phyloP scores from a whole-genome alignment of 2,113 vertebrate species.

The Syngnathoides biaculeatus region DNA sequence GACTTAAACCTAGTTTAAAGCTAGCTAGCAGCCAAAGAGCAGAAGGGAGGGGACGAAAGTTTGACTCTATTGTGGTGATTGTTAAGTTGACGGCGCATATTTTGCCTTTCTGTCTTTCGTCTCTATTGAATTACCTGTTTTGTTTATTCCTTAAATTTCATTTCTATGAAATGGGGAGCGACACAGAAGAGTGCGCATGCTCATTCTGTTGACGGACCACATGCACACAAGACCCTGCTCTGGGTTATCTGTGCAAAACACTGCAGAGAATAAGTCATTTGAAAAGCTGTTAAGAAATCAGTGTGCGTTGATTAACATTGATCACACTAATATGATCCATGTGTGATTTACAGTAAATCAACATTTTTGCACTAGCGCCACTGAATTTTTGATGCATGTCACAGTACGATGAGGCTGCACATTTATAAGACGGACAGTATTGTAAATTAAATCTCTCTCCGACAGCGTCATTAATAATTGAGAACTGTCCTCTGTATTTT shows the following conservation, averaged over 20 bases:
- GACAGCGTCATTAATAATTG: too few relatives aligned
- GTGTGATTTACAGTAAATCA: neutral
- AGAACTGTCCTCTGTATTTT: neutral
- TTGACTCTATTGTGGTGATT: too few relatives aligned
- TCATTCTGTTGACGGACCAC: neutral
- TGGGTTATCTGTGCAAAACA: neutral
- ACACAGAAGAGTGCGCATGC: neutral
- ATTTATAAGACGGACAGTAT: too few relatives aligned
- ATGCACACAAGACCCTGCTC: neutral
- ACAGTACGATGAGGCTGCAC: too few relatives aligned
- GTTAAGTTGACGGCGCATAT: neutral
- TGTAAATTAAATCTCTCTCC: too few relatives aligned
- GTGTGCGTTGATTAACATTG: too few relatives aligned
- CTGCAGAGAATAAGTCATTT: neutral
- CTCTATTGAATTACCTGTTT: neutral
- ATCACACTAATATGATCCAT: neutral
- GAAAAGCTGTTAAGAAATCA: neutral
- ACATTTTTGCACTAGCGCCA: neutral
- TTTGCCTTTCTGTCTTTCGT: neutral
- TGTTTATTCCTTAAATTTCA: conserved; percentile 49
- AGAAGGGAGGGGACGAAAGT: neutral
- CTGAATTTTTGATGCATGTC: too few relatives aligned
- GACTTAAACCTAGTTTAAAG: neutral
- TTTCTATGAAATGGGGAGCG: conserved; percentile 54
- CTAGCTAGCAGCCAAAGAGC: neutral